phyloP scores from a whole-genome alignment of 2,113 vertebrate species.

The Dipodomys ordii region DNA sequence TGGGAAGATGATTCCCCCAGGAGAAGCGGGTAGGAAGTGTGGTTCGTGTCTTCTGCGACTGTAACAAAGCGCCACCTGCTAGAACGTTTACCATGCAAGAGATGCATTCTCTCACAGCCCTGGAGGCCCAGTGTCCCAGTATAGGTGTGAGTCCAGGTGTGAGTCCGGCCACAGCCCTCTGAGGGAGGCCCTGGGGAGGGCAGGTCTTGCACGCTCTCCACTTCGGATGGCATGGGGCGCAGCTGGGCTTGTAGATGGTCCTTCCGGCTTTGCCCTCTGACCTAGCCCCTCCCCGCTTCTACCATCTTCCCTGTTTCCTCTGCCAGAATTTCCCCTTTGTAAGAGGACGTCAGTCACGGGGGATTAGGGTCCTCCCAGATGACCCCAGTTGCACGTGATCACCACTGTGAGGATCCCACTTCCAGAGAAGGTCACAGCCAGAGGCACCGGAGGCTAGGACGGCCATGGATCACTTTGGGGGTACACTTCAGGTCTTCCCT shows the following conservation, averaged over 20 bases:
- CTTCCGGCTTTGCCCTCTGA: neutral
- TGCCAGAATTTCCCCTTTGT: neutral
- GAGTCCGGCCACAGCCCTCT: no score
- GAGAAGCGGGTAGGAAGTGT: neutral
- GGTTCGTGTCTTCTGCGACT: neutral
- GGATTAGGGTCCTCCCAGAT: no score
- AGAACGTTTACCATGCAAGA: no score
- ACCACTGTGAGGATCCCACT: neutral
- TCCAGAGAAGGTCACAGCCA: neutral
- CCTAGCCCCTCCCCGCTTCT: neutral
- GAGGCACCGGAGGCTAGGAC: neutral
- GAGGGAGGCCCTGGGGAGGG: no score
- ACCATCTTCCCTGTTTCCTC: neutral
- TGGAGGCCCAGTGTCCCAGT: no score
- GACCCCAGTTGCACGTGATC: neutral
- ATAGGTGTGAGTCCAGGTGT: no score
- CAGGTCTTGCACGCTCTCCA: no score
- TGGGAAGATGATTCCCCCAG: neutral
- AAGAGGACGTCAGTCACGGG: neutral
- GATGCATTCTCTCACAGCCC: neutral
- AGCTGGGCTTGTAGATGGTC: neutral
- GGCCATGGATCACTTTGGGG: neutral
- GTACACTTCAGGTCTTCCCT: neutral
- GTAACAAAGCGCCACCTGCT: no score
- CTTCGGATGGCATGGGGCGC: no score